phyloP scores from a whole-genome alignment of 2,888 invertebrate species.

The Acleris laterana region DNA sequence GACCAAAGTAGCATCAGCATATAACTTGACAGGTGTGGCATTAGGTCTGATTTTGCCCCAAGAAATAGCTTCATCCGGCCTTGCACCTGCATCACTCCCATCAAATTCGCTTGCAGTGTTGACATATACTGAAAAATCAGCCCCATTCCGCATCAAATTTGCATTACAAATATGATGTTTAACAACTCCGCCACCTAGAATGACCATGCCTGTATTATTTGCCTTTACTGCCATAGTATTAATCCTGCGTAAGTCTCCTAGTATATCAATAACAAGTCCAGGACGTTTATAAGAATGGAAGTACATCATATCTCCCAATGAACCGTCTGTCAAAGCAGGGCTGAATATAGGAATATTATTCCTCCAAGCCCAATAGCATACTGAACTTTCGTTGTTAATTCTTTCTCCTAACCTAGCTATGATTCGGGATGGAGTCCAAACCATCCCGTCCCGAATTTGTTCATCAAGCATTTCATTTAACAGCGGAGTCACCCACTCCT shows the following conservation, averaged over 20 bases:
- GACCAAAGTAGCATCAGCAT: slow-evolving; percentile 96
- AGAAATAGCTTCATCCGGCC: slow-evolving; percentile 98
- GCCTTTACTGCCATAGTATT: slow-evolving; percentile 98
- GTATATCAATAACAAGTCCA: slow-evolving; percentile 96
- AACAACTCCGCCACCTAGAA: slow-evolving; percentile 97
- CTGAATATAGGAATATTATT: slow-evolving; percentile 99
- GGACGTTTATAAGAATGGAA: slow-evolving; percentile 97
- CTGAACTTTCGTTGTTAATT: slow-evolving; percentile 95
- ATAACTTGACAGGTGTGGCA: slow-evolving; percentile 96
- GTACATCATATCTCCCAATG: slow-evolving; percentile 99
- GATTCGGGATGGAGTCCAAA: slow-evolving; percentile 93
- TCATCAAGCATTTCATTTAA: slow-evolving; percentile 95
- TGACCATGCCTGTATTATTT: slow-evolving; percentile 96
- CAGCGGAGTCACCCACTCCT: slow-evolving; percentile 98
- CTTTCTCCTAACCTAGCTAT: slow-evolving; percentile 92
- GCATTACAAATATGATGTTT: slow-evolving; percentile 99
- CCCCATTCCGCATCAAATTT: slow-evolving; percentile 99
- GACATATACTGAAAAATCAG: slow-evolving; percentile 96
- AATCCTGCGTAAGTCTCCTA: slow-evolving; percentile 94
- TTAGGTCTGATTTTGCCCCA: slow-evolving; percentile 98
- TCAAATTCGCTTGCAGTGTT: slow-evolving; percentile 98
- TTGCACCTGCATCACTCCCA: slow-evolving; percentile 98
- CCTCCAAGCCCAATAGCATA: slow-evolving; percentile 98
- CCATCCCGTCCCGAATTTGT: slow-evolving; percentile 88
- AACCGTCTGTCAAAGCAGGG: slow-evolving; percentile 99